Conservation (phyloP, 1,140 invertebrate species). For the Orchestia grillus region DNA sequence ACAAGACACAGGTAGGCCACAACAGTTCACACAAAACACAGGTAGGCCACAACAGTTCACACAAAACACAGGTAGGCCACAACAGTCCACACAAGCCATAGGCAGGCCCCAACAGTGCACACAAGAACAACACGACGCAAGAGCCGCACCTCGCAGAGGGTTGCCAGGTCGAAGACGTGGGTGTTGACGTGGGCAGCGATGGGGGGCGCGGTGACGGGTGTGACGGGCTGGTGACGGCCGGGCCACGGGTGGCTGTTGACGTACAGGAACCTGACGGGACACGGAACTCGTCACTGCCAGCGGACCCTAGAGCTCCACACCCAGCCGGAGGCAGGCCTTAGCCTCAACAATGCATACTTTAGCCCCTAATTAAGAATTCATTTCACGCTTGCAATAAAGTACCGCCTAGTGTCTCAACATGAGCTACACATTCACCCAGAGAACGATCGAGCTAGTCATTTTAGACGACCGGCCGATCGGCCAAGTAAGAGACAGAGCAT, state of each 20-base stretch:
- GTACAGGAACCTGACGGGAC: constrained; percentile 16
- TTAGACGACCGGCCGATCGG: no score
- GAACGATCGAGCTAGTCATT: no score
- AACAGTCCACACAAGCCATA: not conserved
- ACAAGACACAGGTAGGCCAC: not conserved
- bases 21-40: not conserved
- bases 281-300: not conserved
- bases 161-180: constrained; percentile 37
- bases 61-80: not conserved
- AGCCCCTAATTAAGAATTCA: no score
- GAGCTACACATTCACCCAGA: no score
- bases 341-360: no score
- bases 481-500: no score
- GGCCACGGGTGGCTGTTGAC: constrained; percentile 36
- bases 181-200: constrained; percentile 12
- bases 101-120: not conserved
- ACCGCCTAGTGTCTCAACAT: no score
- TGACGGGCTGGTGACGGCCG: not conserved
- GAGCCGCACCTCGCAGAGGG: not conserved
- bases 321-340: no score
- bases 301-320: no score
- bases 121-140: not conserved
- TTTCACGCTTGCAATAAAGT: no score
- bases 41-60: not conserved
- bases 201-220: not conserved